Evolutionary conservation across 2,888 invertebrate genomes (phyloP).

Genomic region (Eupithecia subfuscata): DNA sequence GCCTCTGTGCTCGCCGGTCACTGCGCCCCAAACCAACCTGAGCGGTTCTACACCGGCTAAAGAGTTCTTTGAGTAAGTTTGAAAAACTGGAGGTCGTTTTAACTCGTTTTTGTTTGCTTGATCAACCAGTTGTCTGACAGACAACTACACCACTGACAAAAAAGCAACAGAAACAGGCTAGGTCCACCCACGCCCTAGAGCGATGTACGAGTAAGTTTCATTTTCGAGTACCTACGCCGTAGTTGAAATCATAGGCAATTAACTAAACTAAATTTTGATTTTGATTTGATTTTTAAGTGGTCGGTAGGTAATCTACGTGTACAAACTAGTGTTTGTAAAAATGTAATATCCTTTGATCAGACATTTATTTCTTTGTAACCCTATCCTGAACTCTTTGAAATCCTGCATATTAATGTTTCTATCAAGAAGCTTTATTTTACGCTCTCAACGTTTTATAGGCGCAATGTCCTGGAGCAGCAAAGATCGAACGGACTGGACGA

Average conservation of each 20-base stretch:
- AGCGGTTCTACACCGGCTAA: conserved; percentile 91
- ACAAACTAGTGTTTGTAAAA: no score
- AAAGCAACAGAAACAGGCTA: neutral
- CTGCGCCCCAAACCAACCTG: conserved; percentile 77
- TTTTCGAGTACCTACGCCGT: no score
- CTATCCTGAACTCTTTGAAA: neutral
- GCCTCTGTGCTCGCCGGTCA: conserved; percentile 87
- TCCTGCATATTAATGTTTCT: neutral
- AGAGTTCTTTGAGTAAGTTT: conserved; percentile 93
- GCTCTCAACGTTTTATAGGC: conserved; percentile 78
- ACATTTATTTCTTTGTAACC: neutral
- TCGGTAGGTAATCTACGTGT: no score
- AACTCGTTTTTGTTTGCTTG: no score
- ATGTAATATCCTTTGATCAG: neutral
- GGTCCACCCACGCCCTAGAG: no score
- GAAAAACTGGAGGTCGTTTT: neutral
- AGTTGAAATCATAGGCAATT: no score
- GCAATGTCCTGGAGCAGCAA: conserved; percentile 93
- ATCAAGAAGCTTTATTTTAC: conserved; percentile 30
- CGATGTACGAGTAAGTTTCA: no score
- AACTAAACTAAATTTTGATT: no score
- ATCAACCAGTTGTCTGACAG: no score
- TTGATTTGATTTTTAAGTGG: no score
- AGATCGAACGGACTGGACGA: conserved; percentile 92
- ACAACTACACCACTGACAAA: no score